Base-by-base conservation (phyloP, 2,797 vertebrate species). In the Paedocypris micromegethes region DNA sequence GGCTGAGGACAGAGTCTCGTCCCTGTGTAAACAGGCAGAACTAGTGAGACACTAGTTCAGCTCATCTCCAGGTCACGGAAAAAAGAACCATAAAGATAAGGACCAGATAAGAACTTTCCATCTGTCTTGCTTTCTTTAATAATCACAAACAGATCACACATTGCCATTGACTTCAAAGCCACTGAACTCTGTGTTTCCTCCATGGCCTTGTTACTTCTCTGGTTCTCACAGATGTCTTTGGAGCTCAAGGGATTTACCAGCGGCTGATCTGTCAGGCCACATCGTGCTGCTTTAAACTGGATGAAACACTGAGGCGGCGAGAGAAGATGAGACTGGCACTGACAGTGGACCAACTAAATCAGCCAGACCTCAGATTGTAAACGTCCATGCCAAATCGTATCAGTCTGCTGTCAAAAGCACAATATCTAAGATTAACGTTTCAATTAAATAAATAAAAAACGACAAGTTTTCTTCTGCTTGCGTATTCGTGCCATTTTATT, bases 211-310 rank as follows among this genome's bases (percentile, higher is more conserved):
- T 55, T 38, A 42, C 40, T 39, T 2, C n/a, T 41, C 55, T 37
- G 57, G 58, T 75, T 75, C 51, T 73, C 66, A 78, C 64, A 75
- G 58, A 73, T 9, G 58, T 46, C 43, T 66, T 66, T 46, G 42
- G 56, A 52, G 45, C 23, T 63, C 42, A 52, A 54, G 41, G 65
- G 58, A 46, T 70, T 53, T 4, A 73, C 47, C 23, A 49, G 58
- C 64, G 48, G 62, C 58, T 57, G 53, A 69, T 37, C 50, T 50
- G 54, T 57, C 51, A 71, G 0, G 40, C 40, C 51, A 64, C 49
- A 64, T 3, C 6, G 45, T 2, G 41, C 3, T 48, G 4, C 38
- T 8, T 41, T 0, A 4, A 67, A 63, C 48, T 23, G 51, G 50
- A 66, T 44, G 52, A 66, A 23, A 9, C 44, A 39, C 5, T 9